Base-by-base conservation (phyloP, 2,797 vertebrate genomes). In the Coreius guichenoti region DNA sequence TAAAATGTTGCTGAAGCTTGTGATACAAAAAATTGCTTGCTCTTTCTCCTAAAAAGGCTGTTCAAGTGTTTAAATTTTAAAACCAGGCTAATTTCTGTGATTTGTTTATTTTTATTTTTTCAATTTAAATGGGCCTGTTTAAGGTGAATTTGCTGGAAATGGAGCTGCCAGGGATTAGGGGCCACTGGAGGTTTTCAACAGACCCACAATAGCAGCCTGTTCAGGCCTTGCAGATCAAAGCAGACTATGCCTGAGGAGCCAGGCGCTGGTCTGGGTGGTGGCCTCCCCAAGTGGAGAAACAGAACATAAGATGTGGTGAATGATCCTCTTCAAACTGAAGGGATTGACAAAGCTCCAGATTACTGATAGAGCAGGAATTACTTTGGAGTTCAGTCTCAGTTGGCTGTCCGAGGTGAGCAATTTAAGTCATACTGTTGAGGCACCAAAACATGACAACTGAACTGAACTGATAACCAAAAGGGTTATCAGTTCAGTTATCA, bases 91-190 rank as follows among this genome's bases (percentile, higher is more conserved):
- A 65, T 77, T 67, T 82, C 39, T 23, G 61, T 58, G 56, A 47
- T 43, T 82, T 63, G 13, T 21, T 45, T 2, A 5, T 49, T 16
- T 19, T 61, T 39, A 3, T 43, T 17, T 21, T 8, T 5, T 17
- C 14, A 49, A 43, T 70, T 83, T 89, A 85, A 90, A 85, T 73
- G 86, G 89, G 89, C 83, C 87, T 76, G 91, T 90, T 70, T 90
- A 88, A 91, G 91, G 93, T 92, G 90, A 92, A 92, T 92, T 85
- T 45, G 33, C 61, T 89, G 90, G 90, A 92, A 92, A 91, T 83
- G 79, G 84, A 88, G 88, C 88, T 83, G 74, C 83, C 90, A 91
- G 65, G 89, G 92, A 93, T 93, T 92, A 93, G 90, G 82, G 86
- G 92, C 88, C 73, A 79, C 87, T 85, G 67, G 88, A 87, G 4